Evolutionary conservation across 1,140 invertebrate genomes (phyloP).

Genomic region (Goniozus legneri): DNA sequence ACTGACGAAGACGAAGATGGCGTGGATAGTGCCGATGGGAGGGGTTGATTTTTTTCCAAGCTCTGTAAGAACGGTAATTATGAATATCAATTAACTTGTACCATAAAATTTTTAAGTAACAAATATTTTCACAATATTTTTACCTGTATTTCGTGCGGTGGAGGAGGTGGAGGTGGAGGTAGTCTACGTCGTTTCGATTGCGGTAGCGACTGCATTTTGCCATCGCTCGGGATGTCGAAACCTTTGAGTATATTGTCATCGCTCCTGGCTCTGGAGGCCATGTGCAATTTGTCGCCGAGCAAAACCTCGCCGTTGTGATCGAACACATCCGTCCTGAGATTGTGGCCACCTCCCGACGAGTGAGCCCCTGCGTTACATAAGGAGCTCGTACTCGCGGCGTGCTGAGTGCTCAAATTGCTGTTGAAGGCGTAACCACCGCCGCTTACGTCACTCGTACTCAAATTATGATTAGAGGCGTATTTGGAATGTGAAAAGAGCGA

Average conservation of each 20-base stretch:
- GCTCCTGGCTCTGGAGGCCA: conserved; percentile 67
- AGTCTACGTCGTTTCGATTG: conserved; percentile 62
- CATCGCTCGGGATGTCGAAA: conserved; percentile 50
- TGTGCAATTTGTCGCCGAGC: conserved; percentile 40
- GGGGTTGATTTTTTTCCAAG: conserved; percentile 47
- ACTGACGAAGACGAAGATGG: conserved; percentile 9
- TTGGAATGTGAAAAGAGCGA: conserved; percentile 61
- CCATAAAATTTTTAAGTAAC: too few species aligned
- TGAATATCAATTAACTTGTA: too few species aligned
- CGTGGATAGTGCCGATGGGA: conserved; percentile 35
- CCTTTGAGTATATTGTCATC: conserved; percentile 75
- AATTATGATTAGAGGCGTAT: conserved; percentile 72
- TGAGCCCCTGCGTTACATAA: conserved; percentile 51
- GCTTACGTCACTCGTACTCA: conserved; percentile 51
- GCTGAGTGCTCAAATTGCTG: conserved; percentile 44
- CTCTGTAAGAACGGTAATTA: conserved; percentile 37
- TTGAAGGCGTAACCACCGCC: conserved; percentile 32
- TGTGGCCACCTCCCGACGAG: conserved; percentile 48
- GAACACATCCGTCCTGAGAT: conserved; percentile 53
- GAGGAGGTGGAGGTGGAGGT: conserved; percentile 70
- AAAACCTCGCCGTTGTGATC: conserved; percentile 54
- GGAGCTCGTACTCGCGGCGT: conserved; percentile 50
- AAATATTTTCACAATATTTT: too few species aligned
- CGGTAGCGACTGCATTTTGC: conserved; percentile 46
- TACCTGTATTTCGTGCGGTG: conserved; percentile 61